phyloP scores from a whole-genome alignment of 2,888 invertebrate genomes.

The Hetaerina titia region DNA sequence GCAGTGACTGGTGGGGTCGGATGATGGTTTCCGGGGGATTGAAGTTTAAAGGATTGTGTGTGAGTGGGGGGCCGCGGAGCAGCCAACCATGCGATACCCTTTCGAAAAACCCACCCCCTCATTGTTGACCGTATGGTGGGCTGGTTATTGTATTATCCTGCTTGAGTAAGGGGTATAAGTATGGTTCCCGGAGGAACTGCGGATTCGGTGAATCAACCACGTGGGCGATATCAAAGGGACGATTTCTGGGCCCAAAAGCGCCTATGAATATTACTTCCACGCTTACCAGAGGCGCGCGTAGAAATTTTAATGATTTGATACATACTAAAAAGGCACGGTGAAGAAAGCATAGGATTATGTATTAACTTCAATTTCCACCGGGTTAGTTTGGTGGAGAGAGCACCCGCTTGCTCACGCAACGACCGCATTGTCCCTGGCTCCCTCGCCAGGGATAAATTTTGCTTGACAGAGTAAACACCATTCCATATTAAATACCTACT shows the following conservation, averaged over 20 bases:
- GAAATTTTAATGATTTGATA: too few species aligned
- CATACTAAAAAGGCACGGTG: too few species aligned
- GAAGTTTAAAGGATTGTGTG: not conserved
- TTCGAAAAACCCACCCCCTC: not conserved
- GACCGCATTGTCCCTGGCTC: too few species aligned
- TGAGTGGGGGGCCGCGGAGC: not conserved
- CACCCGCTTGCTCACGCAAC: too few species aligned
- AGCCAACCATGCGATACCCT: not conserved
- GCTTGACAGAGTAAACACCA: too few species aligned
- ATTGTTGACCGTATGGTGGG: not conserved
- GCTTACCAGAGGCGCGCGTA: too few species aligned
- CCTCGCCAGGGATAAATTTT: too few species aligned
- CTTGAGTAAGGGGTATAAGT: not conserved
- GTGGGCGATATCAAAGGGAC: not conserved
- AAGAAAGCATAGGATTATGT: too few species aligned
- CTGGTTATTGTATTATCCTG: slow-evolving; percentile 2
- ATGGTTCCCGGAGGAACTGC: not conserved
- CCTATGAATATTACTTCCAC: too few species aligned
- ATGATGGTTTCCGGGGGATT: not conserved
- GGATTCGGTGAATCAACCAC: not conserved
- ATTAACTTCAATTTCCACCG: too few species aligned
- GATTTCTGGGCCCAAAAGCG: not conserved
- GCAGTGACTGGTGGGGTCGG: not conserved
- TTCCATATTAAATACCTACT: too few species aligned
- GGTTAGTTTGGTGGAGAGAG: too few species aligned